These are phyloP conservation scores for Helogale parvula DNA, from an alignment of 2,113 vertebrate species.

Conservation along the genomic window DNA sequence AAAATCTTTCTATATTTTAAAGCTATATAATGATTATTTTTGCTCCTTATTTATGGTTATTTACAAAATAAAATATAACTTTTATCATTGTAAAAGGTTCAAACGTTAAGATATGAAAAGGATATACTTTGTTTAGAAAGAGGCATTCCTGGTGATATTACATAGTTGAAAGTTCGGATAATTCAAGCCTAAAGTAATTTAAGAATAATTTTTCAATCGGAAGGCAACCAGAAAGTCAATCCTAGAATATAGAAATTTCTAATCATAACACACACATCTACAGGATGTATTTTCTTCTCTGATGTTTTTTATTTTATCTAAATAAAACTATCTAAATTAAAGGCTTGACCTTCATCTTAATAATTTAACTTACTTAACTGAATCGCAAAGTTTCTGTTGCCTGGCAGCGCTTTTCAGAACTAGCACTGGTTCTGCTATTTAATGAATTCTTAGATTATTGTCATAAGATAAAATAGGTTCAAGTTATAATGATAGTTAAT, in stretches of 20 bases:
- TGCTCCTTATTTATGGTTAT: not conserved
- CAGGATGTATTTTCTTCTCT: not conserved
- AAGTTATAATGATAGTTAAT: not conserved
- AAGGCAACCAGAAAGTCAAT: not conserved
- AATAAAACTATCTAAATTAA: slow-evolving; percentile 16
- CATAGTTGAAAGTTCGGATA: not conserved
- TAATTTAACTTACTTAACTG: not conserved
- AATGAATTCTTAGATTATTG: not conserved
- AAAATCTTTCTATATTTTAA: not conserved
- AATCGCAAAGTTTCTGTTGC: not conserved
- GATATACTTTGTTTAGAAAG: not conserved
- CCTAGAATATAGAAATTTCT: not conserved
- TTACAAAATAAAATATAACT: slow-evolving; percentile 3
- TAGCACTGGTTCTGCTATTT: not conserved
- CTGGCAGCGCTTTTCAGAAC: not conserved
- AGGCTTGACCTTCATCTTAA: slow-evolving; percentile 15
- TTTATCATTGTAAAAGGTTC: not conserved
- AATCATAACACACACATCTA: not conserved
- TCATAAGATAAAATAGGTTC: not conserved
- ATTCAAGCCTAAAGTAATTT: not conserved
- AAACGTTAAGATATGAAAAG: not conserved
- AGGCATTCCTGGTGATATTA: not conserved
- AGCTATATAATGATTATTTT: not conserved
- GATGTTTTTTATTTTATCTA: not conserved
- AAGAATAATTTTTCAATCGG: not conserved